Base-by-base conservation (phyloP, 2,888 invertebrate species). In the Harmothoe impar region DNA sequence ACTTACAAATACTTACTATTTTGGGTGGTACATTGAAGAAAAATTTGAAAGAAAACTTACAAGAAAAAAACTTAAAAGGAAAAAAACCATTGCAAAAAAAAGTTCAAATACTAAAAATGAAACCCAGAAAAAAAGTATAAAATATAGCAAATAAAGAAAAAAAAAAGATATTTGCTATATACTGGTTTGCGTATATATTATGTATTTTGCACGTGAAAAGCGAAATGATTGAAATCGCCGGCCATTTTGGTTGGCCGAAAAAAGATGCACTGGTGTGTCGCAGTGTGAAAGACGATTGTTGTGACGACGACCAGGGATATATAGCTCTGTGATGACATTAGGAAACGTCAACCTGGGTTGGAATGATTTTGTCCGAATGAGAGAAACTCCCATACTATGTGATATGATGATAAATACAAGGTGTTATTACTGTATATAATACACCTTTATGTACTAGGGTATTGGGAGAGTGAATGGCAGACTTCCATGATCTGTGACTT, bases 41-140 rank as follows among this genome's bases (percentile, higher is more conserved):
- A 84, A 84, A 84, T 7, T 17, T 43, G 3, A 10, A 43, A 35
- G 20, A n/a, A 84, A 84, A 84, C 10, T 10, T 35, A 29, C 1
- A 15, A 25, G 29, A 56, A 31, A 54, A 86, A 52, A 86, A 54
- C 15, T 54, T 17, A 31, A 54, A 12, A 29, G 29, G 5, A 52
- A 25, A 84, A 43, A 84, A 84, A 84, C 3, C 35, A 33, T 84
- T 78, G 10, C n/a, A 31, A 86, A 86, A 86, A 51, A 54, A 54
- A 86, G 51, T 25, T 54, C 52, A 54, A 54, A 54, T 56, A 31
- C 29, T 29, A n/a, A n/a, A n/a, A n/a, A n/a, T 54, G 15, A 54
- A 54, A 54, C 86, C 25, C 54, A n/a, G 12, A 86, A 86, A 86
- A 86, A 86, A 86, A 86, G 52, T 54, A 52, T 54, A 86, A 84